These are phyloP conservation scores for Xiphophorus birchmanni DNA, from an alignment of 2,797 vertebrate species.

Conservation along the genomic window DNA sequence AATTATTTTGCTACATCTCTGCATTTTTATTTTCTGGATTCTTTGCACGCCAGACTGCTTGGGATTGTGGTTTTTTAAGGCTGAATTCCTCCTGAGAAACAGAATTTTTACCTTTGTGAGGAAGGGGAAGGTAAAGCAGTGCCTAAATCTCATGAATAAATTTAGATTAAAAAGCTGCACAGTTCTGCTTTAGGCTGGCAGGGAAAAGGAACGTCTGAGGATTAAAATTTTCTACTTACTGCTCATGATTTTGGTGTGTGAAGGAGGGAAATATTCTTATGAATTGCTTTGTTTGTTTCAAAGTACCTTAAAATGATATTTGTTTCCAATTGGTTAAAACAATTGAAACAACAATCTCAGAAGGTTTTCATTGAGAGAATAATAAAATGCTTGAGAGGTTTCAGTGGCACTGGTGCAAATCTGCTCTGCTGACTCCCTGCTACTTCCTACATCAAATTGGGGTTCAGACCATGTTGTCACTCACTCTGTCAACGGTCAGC, in stretches of 20 bases:
- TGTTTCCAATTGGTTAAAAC: neutral
- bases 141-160: constrained; percentile 7
- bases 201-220: neutral
- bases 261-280: neutral
- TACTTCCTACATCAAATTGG: neutral
- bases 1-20: neutral
- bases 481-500: neutral
- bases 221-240: neutral
- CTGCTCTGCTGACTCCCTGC: neutral
- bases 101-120: neutral
- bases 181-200: neutral
- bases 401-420: neutral
- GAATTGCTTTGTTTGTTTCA: neutral
- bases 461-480: neutral
- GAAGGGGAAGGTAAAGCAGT: neutral
- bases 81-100: neutral
- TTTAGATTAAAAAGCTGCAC: neutral
- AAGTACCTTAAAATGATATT: neutral
- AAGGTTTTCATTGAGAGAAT: neutral
- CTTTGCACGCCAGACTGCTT: neutral
- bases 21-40: neutral
- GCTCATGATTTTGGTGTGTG: neutral
- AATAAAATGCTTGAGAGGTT: neutral
- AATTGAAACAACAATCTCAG: neutral
- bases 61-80: no score